Evolutionary conservation across 2,797 vertebrate genomes (phyloP), one percentile per base, ranked within the genome.

Genomic region (Cirrhinus mrigala): DNA sequence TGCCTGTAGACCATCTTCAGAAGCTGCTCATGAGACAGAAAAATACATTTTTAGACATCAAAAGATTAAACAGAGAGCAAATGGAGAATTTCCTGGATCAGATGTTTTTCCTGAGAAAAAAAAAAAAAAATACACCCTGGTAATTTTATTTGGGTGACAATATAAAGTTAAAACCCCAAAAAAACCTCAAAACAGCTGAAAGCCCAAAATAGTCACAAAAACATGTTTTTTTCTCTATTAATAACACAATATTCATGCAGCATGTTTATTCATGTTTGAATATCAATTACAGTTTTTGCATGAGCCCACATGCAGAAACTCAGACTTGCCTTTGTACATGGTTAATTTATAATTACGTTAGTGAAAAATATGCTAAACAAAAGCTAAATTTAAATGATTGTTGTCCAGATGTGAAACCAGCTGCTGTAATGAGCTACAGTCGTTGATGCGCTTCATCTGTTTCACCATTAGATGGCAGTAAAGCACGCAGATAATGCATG

Each of bases 1-100:
- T 97, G 96, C 40, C 95, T 93, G 93, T 96, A 96, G 91, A 97
- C 96, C 96, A 96, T 94, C 89, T 94, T 95, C 15, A 97, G 95
- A 79, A 97, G 95, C 96, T 97, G 62, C 27, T 29, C 29, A 58
- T 4, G 14, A 29, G 27, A 29, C 62, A 29, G 62, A 64, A 44
- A 44, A 40, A 44, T 8, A 44, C 8, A 9, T 8, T 44, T 44
- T 44, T 12, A 54, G 4, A 29, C 71, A 12, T 33, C 27, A 54
- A 52, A 12, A 18, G 9, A 24, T 29, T 29, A 18, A 16, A 18
- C 1, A 48, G n/a, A 71, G 40, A 24, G 69, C 69, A 70, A 70
- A 71, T 73, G 44, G 70, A 50, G 9, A 10, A 68, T 11, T 11
- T 33, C 50, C 16, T n/a, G 56, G 9, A n/a, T n/a, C 22, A 50